phyloP scores from a whole-genome alignment of 2,797 vertebrate species.

The Parauchenoglanis punctatus region DNA sequence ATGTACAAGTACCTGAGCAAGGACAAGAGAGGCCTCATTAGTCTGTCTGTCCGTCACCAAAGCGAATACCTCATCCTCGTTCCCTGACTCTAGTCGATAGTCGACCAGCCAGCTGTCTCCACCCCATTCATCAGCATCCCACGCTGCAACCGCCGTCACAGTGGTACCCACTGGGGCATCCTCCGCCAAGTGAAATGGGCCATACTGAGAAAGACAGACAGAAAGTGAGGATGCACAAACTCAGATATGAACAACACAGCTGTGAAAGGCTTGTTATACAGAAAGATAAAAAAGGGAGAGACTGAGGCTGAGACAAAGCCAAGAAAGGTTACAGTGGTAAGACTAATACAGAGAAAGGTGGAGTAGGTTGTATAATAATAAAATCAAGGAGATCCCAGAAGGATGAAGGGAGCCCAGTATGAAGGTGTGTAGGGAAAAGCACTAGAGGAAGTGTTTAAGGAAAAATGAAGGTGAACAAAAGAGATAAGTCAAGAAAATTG shows the following conservation, averaged over 20 bases:
- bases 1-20: slow-evolving; percentile 71
- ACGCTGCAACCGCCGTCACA: slow-evolving; percentile 70
- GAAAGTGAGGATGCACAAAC: neutral
- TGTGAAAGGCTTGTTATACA: neutral
- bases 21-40: slow-evolving; percentile 69
- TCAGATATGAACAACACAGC: neutral
- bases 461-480: neutral
- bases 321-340: neutral
- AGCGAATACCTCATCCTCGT: slow-evolving; percentile 74
- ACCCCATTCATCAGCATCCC: slow-evolving; percentile 79
- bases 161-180: slow-evolving; percentile 70
- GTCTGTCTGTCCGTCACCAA: slow-evolving; percentile 69
- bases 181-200: slow-evolving; percentile 72
- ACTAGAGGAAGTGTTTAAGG: neutral
- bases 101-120: slow-evolving; percentile 79
- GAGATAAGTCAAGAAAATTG: neutral
- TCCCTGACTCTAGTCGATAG: slow-evolving; percentile 77
- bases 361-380: neutral
- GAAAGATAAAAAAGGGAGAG: neutral
- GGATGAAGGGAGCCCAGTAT: neutral
- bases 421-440: neutral
- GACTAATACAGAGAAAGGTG: neutral
- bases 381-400: neutral
- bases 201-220: slow-evolving; percentile 67
- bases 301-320: neutral